Conservation (phyloP, 2,113 vertebrate species). For the Pholis gunnellus region DNA sequence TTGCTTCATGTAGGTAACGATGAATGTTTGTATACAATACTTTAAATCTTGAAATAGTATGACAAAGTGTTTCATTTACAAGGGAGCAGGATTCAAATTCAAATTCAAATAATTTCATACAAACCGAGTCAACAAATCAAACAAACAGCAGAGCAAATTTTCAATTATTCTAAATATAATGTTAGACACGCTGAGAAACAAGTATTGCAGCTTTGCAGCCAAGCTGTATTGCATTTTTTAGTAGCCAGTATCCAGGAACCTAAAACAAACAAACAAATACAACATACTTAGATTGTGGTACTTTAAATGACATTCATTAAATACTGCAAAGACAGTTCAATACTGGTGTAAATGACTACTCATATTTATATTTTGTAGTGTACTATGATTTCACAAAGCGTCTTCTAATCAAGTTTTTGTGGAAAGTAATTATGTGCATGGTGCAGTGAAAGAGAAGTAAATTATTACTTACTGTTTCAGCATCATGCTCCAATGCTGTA, state of each 20-base stretch:
- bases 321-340: slow-evolving; percentile 4
- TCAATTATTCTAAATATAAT: not conserved
- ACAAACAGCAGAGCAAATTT: not conserved
- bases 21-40: not conserved
- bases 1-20: not conserved
- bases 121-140: slow-evolving; percentile 41
- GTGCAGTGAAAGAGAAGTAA: not conserved
- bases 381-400: not conserved
- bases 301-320: slow-evolving; percentile 1
- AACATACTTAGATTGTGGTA: not conserved
- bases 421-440: not conserved
- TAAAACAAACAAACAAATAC: slow-evolving; percentile 69
- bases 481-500: slow-evolving; percentile 89
- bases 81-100: not conserved
- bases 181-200: slow-evolving; percentile 90
- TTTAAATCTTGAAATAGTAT: slow-evolving; percentile 6
- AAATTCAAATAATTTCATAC: slow-evolving; percentile 23
- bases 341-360: not conserved
- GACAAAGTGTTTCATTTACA: slow-evolving; percentile 7
- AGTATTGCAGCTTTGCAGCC: slow-evolving; percentile 95
- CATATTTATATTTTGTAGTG: not conserved
- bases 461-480: slow-evolving; percentile 87
- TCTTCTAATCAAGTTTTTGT: not conserved
- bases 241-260: slow-evolving; percentile 90
- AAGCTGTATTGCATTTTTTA: slow-evolving; percentile 92